Base-by-base conservation (phyloP, 2,113 vertebrate species). In the Chamaetylas fuelleborni region DNA sequence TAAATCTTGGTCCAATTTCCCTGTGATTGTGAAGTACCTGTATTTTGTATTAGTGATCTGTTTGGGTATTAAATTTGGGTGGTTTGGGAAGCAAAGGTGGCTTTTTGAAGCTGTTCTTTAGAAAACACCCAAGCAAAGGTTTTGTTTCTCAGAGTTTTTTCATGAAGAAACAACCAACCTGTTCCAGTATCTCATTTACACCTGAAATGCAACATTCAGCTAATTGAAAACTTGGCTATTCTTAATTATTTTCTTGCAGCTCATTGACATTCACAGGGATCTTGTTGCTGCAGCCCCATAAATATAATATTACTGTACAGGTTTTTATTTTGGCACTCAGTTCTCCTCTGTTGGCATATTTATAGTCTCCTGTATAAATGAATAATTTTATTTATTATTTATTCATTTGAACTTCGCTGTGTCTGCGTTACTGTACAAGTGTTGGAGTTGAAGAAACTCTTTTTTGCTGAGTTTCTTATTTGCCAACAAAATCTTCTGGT, bases 251-350 rank as follows among this genome's bases (percentile, higher is more conserved):
- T 96, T 95, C 89, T 96, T 95, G 92, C 1, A 8, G 64, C 82
- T 97, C 96, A 91, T 97, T 98, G 93, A 51, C 97, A 97, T 92
- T 95, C 96, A 47, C 78, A 64, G 48, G 92, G 80, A 93, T 96
- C 62, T 62, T 81, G 64, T 89, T 97, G 77, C 90, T 95, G 38
- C 2, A 24, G 28, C 58, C 95, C 88, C 92, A 72, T 95, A 92
- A 97, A 93, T 98, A 98, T 97, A 97, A 85, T 98, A 97, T 97
- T 98, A 97, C 96, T 92, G 92, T 95, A 31, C 77, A 93, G 61
- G 65, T 94, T 91, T 94, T 50, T 95, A 88, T 73, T 92, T 97
- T 78, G 86, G 53, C 38, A 24, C 62, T 82, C 77, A 86, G 61
- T 94, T 95, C 70, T 80, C 96, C 86, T 93, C 96, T 48, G 36